A percentile compares a stretch with the other conserved stretches of the same genome.
Evolutionary conservation across 1,140 invertebrate genomes (phyloP).

Genomic region (Zaprionus kolodkinae): DNA sequence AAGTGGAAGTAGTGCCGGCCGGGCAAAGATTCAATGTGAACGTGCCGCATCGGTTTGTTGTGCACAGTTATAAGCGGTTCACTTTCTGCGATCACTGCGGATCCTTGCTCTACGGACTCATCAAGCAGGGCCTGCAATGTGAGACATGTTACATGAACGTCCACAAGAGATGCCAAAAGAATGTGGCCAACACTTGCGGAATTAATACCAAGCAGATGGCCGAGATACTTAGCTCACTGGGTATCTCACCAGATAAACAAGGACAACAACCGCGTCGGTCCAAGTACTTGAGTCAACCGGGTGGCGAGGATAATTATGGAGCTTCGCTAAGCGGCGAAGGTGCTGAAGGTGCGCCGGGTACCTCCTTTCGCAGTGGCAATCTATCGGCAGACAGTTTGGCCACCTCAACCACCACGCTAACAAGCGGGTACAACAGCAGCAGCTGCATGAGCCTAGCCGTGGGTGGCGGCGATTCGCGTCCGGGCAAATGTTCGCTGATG

Average conservation of each 20-base stretch:
- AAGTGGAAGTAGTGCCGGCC: constrained; percentile 84
- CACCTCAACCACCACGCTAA: constrained; percentile 67
- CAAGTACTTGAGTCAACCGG: constrained; percentile 86
- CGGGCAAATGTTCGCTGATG: constrained; percentile 89
- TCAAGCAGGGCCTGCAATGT: constrained; percentile 98
- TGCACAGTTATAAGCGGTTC: constrained; percentile 98
- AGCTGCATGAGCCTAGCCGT: constrained; percentile 68
- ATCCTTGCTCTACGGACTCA: constrained; percentile 94
- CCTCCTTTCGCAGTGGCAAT: constrained; percentile 72
- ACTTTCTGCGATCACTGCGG: constrained; percentile 99
- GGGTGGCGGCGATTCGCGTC: constrained; percentile 81
- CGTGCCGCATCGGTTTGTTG: constrained; percentile 96
- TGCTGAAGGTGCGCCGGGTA: constrained; percentile 56
- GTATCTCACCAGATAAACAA: constrained; percentile 96
- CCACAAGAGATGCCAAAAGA: constrained; percentile 99
- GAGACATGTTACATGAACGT: constrained; percentile 99
- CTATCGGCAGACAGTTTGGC: constrained; percentile 69
- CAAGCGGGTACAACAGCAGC: constrained; percentile 73
- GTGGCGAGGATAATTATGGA: constrained; percentile 84
- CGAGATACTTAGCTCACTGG: constrained; percentile 94
- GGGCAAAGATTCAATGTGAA: constrained; percentile 98
- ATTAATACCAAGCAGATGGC: constrained; percentile 99
- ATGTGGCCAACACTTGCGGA: constrained; percentile 99
- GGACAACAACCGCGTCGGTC: constrained; percentile 87
- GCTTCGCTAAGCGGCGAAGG: constrained; percentile 72